Percentiles rank a stretch among this genome's conserved stretches.
Conservation (phyloP, 2,888 invertebrate species). For the Ennomos quercinarius region DNA sequence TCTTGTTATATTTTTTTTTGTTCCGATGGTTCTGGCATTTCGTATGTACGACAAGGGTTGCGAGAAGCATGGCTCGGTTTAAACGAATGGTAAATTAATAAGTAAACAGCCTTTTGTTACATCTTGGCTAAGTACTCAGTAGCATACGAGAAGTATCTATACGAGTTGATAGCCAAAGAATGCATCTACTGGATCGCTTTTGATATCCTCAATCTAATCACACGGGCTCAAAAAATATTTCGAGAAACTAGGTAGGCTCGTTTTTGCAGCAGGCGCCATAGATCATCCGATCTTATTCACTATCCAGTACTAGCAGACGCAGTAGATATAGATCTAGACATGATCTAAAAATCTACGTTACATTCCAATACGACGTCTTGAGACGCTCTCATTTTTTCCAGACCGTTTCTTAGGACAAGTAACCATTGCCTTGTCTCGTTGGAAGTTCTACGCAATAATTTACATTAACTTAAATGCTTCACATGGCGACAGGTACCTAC, state of each 20-base stretch:
- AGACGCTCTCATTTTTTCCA: conserved; percentile 5
- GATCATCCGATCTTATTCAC: too few species aligned
- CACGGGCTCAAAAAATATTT: too few species aligned
- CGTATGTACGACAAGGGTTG: conserved; percentile 22
- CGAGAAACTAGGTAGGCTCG: too few species aligned
- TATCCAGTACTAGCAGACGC: not conserved
- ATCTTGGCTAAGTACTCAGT: too few species aligned
- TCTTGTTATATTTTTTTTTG: conserved; percentile 35
- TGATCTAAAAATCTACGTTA: not conserved
- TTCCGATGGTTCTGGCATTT: conserved; percentile 29
- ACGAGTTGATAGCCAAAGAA: too few species aligned
- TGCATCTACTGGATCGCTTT: too few species aligned
- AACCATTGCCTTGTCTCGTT: conserved; percentile 5
- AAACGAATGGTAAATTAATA: not conserved
- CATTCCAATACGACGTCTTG: not conserved
- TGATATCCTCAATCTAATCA: too few species aligned
- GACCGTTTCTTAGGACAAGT: conserved; percentile 4
- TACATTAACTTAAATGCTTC: conserved; percentile 9
- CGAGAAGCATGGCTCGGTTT: conserved; percentile 11
- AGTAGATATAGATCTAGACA: not conserved
- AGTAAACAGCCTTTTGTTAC: too few species aligned
- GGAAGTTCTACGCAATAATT: conserved; percentile 13
- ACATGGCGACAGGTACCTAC: conserved; percentile 4
- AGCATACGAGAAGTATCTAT: too few species aligned
- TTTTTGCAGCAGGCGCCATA: too few species aligned